Conservation (phyloP, 1,140 invertebrate genomes). For the Artemia franciscana region DNA sequence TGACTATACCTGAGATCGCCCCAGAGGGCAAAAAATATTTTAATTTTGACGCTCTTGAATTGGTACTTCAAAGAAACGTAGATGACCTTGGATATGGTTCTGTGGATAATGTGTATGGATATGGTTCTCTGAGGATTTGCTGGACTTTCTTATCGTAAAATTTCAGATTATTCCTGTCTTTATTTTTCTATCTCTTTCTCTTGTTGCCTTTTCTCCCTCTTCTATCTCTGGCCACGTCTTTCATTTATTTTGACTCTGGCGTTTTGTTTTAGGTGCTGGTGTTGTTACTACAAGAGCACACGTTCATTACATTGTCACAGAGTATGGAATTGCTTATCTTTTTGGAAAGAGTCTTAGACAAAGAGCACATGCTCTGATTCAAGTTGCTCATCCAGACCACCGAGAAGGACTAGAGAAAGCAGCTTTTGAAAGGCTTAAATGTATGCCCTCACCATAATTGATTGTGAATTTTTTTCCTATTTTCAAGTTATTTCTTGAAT, state of each 20-base stretch:
- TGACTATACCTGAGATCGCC: no score
- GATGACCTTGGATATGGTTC: no score
- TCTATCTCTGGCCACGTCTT: not conserved
- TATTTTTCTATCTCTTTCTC: no score
- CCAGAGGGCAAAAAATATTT: no score
- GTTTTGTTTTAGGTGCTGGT: constrained; percentile 55
- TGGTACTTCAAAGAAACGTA: no score
- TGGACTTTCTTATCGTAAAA: no score
- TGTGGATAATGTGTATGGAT: no score
- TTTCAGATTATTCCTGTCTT: no score
- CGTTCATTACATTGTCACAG: constrained; percentile 79
- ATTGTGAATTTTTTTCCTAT: not conserved
- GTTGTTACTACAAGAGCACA: constrained; percentile 80
- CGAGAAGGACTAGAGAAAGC: constrained; percentile 61
- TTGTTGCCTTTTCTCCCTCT: no score
- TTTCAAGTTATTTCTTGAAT: not conserved
- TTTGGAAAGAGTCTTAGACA: constrained; percentile 75
- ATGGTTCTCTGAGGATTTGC: no score
- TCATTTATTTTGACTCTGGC: not conserved
- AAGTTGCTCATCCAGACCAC: constrained; percentile 72
- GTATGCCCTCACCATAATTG: constrained; percentile 45
- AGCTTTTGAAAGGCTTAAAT: constrained; percentile 63
- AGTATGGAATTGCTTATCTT: constrained; percentile 67
- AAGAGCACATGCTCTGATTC: constrained; percentile 64
- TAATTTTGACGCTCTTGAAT: no score